Base-by-base conservation (phyloP, 2,888 invertebrate species). In the Eupithecia dodoneata region DNA sequence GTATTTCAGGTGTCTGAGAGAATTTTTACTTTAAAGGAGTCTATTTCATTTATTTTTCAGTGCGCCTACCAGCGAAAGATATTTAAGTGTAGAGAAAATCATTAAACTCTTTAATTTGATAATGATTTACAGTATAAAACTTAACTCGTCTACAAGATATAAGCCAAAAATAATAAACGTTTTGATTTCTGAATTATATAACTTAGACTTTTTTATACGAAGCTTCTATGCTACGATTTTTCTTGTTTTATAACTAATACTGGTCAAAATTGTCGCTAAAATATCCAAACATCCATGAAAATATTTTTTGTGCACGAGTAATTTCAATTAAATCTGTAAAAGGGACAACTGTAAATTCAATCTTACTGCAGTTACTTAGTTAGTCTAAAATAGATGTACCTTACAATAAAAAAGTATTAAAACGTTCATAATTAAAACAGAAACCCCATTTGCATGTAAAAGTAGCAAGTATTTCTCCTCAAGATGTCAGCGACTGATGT, bases 401-500 rank as follows among this genome's bases (percentile, higher is more conserved):
- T 10, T 10, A 63, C 12, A 63, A 30, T 2, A 63, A 30, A 71
- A 18, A 66, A 18, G 47, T 74, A 73, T 79, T 66, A 44, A 74
- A 76, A 69, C 66, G 76, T 71, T 66, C 73, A 74, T 81, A 80
- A 81, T 81, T 80, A 82, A 82, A 79, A 74, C 72, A 74, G 77
- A 71, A 74, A 72, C 73, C 78, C 52, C 73, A 81, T 81, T 82
- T 81, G 78, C 82, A 84, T 83, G 52, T 67, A 79, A 79, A 71
- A 74, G 66, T 77, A 77, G 73, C 75, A 77, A 85, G 92, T 92
- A 90, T 91, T 92, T 92, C 86, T 85, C 87, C 83, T 91, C 90
- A 81, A 84, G 85, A 88, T 86, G 88, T 88, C 88, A 84, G 79
- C 83, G 84, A 81, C 81, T 92, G 91, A 94, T 90, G 86, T 86